Conservation (phyloP, 1,140 invertebrate genomes). For the Drosophila nebulosa region DNA sequence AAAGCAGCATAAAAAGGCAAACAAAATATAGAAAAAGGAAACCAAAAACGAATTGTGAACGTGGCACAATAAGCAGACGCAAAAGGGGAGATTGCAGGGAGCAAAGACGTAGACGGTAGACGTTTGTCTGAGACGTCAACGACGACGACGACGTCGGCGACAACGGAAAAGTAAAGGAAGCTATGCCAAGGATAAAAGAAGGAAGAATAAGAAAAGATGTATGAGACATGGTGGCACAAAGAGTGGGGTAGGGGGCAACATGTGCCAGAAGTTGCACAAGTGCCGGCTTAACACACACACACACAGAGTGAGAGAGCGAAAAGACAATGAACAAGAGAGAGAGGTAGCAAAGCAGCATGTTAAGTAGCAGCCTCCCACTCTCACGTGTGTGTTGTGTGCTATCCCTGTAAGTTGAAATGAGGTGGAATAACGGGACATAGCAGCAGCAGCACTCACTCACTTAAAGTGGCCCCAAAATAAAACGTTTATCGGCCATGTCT, state of each 20-base stretch:
- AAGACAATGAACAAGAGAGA: conserved; percentile 3
- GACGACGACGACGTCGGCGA: not conserved
- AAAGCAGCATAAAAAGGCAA: conserved; percentile 8
- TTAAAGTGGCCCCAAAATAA: conserved; percentile 6
- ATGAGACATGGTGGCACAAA: not conserved
- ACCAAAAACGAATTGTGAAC: conserved; percentile 10
- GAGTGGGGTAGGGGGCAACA: conserved; percentile 25
- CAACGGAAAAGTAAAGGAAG: conserved; percentile 26
- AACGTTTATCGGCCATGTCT: conserved; percentile 14
- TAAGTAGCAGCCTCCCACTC: conserved; percentile 47
- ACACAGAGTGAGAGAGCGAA: conserved; percentile 11
- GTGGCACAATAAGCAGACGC: conserved; percentile 34
- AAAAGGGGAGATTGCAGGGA: not conserved
- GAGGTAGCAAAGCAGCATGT: conserved; percentile 47
- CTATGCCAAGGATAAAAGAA: conserved; percentile 18
- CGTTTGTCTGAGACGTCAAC: conserved; percentile 3
- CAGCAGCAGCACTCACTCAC: conserved; percentile 7
- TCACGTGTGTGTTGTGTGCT: conserved; percentile 9
- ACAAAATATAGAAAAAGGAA: conserved; percentile 43
- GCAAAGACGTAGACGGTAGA: not conserved
- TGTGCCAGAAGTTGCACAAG: conserved; percentile 70
- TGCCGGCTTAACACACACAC: conserved; percentile 49
- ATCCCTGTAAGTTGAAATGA: conserved; percentile 24
- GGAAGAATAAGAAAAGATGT: not conserved
- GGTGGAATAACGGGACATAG: conserved; percentile 25